A percentile compares a stretch with the other conserved stretches of the same genome.
Evolutionary conservation across 2,888 invertebrate species (phyloP).

Genomic region (Ernsta delagoae): DNA sequence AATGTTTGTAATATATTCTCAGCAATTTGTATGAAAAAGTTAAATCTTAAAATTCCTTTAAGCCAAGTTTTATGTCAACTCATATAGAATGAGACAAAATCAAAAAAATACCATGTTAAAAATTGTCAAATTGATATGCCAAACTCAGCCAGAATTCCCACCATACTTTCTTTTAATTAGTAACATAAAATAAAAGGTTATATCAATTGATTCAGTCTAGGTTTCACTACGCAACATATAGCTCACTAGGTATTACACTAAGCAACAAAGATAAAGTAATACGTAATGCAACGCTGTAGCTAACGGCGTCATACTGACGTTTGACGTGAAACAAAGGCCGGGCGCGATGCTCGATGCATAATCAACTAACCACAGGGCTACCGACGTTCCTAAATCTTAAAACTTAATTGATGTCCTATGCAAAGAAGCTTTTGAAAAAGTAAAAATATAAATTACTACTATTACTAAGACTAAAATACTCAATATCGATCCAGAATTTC

Average conservation of each 20-base stretch:
- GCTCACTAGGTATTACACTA: conserved; percentile 29
- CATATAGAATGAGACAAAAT: too few relatives aligned
- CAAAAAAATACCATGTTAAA: too few relatives aligned
- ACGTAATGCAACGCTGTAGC: conserved; percentile 27
- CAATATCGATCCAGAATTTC: too few relatives aligned
- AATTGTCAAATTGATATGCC: too few relatives aligned
- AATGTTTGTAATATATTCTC: not conserved
- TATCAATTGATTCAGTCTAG: too few relatives aligned
- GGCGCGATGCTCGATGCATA: conserved; percentile 34
- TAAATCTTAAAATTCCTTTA: too few relatives aligned
- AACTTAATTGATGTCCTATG: not conserved
- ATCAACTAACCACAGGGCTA: conserved; percentile 23
- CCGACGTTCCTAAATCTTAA: not conserved
- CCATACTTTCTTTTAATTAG: too few relatives aligned
- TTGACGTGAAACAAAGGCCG: conserved; percentile 32
- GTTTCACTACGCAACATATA: not conserved
- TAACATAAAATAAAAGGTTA: too few relatives aligned
- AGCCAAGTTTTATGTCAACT: too few relatives aligned
- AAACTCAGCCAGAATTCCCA: too few relatives aligned
- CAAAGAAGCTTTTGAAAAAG: not conserved
- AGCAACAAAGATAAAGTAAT: conserved; percentile 28
- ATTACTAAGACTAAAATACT: too few relatives aligned
- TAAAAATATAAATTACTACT: not conserved
- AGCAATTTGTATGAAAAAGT: too few relatives aligned
- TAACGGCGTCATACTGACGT: conserved; percentile 26